Evolutionary conservation across 1,140 invertebrate species (phyloP).

Genomic region (Pseudomyrmex sp.): DNA sequence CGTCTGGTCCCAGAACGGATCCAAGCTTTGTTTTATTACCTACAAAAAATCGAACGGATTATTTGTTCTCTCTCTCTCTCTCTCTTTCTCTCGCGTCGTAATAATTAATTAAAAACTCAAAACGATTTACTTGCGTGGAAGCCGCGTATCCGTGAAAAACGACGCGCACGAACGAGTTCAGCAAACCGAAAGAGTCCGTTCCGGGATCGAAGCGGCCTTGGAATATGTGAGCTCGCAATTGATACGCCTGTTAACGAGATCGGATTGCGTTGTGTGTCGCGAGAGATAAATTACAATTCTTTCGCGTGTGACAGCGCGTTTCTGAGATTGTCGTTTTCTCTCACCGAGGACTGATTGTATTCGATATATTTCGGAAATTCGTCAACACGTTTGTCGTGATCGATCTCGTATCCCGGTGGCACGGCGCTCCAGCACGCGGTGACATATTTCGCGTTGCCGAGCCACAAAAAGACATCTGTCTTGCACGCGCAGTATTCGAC

Average conservation of each 20-base stretch:
- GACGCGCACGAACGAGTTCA: conserved; percentile 85
- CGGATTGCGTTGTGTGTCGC: not conserved
- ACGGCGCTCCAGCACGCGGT: conserved; percentile 79
- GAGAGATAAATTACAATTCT: too few species aligned
- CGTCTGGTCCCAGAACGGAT: conserved; percentile 88
- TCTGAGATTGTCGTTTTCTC: not conserved
- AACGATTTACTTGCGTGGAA: conserved; percentile 77
- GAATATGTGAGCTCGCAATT: conserved; percentile 87
- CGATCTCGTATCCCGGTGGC: conserved; percentile 79
- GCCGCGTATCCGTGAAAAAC: conserved; percentile 81
- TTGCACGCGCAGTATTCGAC: conserved; percentile 79
- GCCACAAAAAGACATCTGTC: conserved; percentile 82
- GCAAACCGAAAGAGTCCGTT: conserved; percentile 84
- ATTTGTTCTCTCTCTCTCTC: not conserved
- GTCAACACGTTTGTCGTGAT: conserved; percentile 70
- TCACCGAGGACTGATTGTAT: conserved; percentile 79
- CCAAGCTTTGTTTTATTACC: conserved; percentile 83
- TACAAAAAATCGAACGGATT: conserved; percentile 56
- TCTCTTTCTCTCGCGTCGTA: too few species aligned
- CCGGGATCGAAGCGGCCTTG: conserved; percentile 87
- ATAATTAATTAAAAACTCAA: too few species aligned
- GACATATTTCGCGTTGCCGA: conserved; percentile 79
- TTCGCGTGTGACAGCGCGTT: not conserved
- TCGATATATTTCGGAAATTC: conserved; percentile 75
- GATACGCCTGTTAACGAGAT: conserved; percentile 81